phyloP scores from a whole-genome alignment of 1,140 invertebrate genomes.

The Caenorhabditis brenneri region DNA sequence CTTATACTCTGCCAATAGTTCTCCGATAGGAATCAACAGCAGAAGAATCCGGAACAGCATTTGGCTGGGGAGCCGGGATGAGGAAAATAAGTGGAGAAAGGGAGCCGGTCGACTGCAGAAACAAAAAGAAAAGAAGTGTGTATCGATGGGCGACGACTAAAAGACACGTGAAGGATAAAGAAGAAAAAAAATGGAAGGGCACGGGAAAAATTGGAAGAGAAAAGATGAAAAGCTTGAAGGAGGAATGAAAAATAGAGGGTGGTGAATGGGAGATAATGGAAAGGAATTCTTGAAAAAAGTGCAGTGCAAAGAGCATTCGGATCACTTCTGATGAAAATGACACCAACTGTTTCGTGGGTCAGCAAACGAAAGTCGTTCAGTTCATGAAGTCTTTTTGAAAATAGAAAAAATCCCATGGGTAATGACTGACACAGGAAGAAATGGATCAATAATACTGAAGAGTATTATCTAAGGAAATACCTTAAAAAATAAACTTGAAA shows the following conservation, averaged over 20 bases:
- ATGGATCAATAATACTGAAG: no score
- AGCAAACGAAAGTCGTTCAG: not conserved
- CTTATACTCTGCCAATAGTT: not conserved
- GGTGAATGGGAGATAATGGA: not conserved
- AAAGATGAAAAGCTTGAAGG: not conserved
- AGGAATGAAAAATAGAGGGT: not conserved
- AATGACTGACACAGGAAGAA: no score
- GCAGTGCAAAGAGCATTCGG: slow-evolving; percentile 18
- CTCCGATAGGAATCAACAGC: not conserved
- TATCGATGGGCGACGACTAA: not conserved
- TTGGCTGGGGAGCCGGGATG: no score
- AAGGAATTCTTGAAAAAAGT: not conserved
- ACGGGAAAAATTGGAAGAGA: not conserved
- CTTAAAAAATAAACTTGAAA: no score
- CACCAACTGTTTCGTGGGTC: not conserved
- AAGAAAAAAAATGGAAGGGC: not conserved
- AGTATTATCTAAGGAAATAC: no score
- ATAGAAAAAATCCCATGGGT: no score
- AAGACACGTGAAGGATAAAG: slow-evolving; percentile 17
- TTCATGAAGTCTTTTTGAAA: no score
- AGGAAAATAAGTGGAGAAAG: not conserved
- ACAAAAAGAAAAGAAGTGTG: not conserved
- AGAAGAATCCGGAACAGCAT: not conserved
- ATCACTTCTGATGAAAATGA: not conserved
- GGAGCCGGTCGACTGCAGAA: not conserved